Evolutionary conservation across 2,797 vertebrate species (phyloP), one percentile per base, ranked within the genome.

Genomic region (Phataginus tricuspis): DNA sequence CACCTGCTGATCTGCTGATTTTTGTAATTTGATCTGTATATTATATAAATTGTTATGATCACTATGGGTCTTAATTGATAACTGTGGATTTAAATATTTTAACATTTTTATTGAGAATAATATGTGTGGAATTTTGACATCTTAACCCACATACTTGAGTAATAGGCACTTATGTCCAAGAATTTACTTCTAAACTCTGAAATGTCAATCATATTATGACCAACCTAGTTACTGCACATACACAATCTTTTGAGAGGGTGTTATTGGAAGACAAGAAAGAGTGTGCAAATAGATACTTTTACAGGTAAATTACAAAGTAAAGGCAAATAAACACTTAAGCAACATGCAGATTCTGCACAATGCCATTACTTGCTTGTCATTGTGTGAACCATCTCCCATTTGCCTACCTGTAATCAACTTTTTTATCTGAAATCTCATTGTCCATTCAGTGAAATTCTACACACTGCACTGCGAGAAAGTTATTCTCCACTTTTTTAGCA

Each of bases 61-160:
- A 66, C 31, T 29, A 1, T 71, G 29, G 21, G 13, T 90, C 42
- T 57, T n/a, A 37, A 19, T 4, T 74, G 16, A 42, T 55, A 63
- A 53, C 69, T 53, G 0, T 61, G 31, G 7, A 90, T 75, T 83
- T 69, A 69, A 69, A 57, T 12, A 13, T 1, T 51, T 92, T 31
- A 74, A 69, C 25, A 16, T 78, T 89, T 93, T 86, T 51, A 83
- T 14, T 94, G n/a, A 75, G 29, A 15, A 91, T 66, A 88, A 68
- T 53, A 4, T 21, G 1, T 78, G 29, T 86, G 27, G 25, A 11
- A 4, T 90, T 91, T 89, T 86, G 49, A 78, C 9, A 85, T 63
- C 10, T 68, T 92, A 71, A 77, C 0, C 31, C 29, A 82, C 21
- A 75, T 3, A 42, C 0, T 39, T 71, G n/a, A 72, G 21, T 21